These are phyloP conservation scores for Dipodomys stephensi DNA, from an alignment of 2,113 vertebrate species.

Conservation along the genomic window DNA sequence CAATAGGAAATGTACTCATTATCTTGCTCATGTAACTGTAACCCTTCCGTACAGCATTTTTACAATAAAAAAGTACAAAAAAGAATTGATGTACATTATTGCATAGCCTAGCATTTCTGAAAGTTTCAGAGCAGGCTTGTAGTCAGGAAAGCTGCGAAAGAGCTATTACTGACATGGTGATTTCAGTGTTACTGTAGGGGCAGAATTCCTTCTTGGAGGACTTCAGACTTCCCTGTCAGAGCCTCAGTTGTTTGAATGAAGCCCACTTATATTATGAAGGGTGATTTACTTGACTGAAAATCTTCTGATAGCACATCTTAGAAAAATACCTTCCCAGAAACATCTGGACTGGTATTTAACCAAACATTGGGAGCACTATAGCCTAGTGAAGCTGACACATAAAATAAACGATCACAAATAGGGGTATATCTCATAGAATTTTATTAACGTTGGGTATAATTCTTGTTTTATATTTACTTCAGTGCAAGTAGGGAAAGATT, in stretches of 20 bases:
- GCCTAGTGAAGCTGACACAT: not conserved
- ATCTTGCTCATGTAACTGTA: too few relatives aligned
- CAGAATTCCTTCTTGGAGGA: not conserved
- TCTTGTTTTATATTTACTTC: slow-evolving; percentile 10
- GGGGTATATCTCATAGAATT: not conserved
- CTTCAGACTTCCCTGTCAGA: not conserved
- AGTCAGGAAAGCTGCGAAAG: not conserved
- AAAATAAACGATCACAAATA: not conserved
- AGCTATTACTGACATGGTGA: not conserved
- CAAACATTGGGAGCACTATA: not conserved
- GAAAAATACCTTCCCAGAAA: not conserved
- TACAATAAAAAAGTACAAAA: too few relatives aligned
- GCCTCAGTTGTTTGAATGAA: not conserved
- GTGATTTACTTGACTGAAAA: not conserved
- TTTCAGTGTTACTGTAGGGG: not conserved
- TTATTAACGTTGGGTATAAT: not conserved
- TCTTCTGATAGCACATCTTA: not conserved
- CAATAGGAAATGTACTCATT: too few relatives aligned
- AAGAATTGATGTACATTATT: not conserved
- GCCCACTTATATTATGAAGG: not conserved
- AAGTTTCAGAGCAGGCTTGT: not conserved
- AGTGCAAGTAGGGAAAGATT: not conserved
- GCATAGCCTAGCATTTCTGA: not conserved
- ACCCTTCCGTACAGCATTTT: too few relatives aligned
- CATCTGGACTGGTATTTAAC: slow-evolving; percentile 21